These are phyloP conservation scores for Chelonoidis abingdonii DNA, from an alignment of 2,113 vertebrate species.

Conservation along the genomic window DNA sequence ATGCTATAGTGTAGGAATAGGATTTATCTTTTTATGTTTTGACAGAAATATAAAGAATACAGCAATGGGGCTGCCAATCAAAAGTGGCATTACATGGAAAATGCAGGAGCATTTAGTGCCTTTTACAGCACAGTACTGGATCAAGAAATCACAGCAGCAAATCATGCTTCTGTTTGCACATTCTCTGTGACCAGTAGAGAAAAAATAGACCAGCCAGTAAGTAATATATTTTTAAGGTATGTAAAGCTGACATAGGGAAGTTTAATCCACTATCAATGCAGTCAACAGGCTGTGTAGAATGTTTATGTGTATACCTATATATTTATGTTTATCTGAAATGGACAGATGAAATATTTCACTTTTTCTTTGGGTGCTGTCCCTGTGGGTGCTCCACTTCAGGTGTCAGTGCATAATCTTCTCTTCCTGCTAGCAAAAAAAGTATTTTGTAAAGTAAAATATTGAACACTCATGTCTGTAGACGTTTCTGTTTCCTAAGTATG, in stretches of 20 bases:
- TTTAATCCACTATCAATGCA: not conserved
- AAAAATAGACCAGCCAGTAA: slow-evolving; percentile 71
- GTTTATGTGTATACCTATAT: not conserved
- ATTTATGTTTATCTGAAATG: not conserved
- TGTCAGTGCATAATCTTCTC: not conserved
- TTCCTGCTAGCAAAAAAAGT: not conserved
- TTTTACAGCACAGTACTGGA: slow-evolving; percentile 70
- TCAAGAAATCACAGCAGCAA: slow-evolving; percentile 74
- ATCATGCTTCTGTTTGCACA: slow-evolving; percentile 72
- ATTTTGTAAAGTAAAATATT: not conserved
- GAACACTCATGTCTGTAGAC: not conserved
- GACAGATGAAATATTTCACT: not conserved
- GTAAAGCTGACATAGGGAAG: not conserved
- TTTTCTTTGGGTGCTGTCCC: not conserved
- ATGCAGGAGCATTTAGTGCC: slow-evolving; percentile 48
- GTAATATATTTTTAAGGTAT: slow-evolving; percentile 19
- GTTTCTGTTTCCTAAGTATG: not conserved
- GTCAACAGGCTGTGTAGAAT: not conserved
- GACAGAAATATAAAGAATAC: slow-evolving; percentile 70
- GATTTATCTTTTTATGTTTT: slow-evolving; percentile 6
- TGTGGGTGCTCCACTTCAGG: too few species aligned
- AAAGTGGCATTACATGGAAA: slow-evolving; percentile 70
- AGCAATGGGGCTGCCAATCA: slow-evolving; percentile 73
- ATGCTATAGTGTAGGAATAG: not conserved
- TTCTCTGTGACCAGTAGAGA: slow-evolving; percentile 59